Conservation (phyloP, 1,140 invertebrate genomes). For the Tetragnatha versicolor region DNA sequence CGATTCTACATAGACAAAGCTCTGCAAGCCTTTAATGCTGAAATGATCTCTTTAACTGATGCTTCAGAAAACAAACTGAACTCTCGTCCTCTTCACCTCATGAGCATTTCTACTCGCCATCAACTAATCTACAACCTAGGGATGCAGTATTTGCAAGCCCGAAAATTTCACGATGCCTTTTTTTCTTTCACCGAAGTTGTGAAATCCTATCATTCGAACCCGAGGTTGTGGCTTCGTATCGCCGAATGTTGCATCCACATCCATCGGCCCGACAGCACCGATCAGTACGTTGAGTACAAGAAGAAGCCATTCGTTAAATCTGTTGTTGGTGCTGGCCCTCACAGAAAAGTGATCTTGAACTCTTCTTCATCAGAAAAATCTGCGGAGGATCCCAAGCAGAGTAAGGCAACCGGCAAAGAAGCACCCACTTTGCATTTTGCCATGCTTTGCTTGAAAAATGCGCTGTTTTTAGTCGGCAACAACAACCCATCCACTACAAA, state of each 20-base stretch:
- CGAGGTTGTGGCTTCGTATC: conserved; percentile 87
- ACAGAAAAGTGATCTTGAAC: conserved; percentile 70
- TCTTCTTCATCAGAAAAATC: conserved; percentile 26
- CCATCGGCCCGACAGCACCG: conserved; percentile 68
- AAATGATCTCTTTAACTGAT: conserved; percentile 66
- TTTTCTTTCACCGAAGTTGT: conserved; percentile 89
- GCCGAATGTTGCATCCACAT: conserved; percentile 88
- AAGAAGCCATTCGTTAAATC: conserved; percentile 74
- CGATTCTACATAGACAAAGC: conserved; percentile 86
- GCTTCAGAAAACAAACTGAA: conserved; percentile 60
- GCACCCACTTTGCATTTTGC: conserved; percentile 90
- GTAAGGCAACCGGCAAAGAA: conserved; percentile 71
- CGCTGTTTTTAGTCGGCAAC: conserved; percentile 70
- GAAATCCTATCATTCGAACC: conserved; percentile 85
- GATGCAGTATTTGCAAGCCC: conserved; percentile 81
- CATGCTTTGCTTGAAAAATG: conserved; percentile 85
- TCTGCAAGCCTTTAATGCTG: conserved; percentile 78
- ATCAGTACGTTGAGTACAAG: conserved; percentile 65
- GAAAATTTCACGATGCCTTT: conserved; percentile 83
- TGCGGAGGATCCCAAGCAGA: conserved; percentile 2
- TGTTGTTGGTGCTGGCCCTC: conserved; percentile 70
- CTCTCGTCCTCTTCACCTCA: conserved; percentile 69
- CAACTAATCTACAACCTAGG: conserved; percentile 93
- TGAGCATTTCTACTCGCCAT: conserved; percentile 72
- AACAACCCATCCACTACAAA: not conserved